Conservation (phyloP, 2,888 invertebrate species). For the Polylopha cassiicola region DNA sequence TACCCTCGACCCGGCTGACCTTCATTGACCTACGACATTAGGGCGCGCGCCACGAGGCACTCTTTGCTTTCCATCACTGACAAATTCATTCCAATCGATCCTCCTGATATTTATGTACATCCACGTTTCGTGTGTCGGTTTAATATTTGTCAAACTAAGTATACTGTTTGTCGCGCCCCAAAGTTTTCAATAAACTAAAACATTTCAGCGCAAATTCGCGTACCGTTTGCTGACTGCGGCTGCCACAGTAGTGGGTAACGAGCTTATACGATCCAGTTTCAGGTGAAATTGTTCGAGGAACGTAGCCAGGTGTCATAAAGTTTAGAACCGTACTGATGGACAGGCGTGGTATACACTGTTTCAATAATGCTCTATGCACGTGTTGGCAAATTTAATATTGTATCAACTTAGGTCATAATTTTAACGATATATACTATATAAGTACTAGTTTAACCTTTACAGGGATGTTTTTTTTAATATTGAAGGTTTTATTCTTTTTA, state of each 20-base stretch:
- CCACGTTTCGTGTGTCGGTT: conserved; percentile 4
- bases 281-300: conserved; percentile 62
- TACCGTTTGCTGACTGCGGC: conserved; percentile 59
- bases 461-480: too few species aligned
- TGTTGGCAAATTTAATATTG: conserved; percentile 35
- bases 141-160: neutral
- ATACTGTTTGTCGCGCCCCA: conserved; percentile 6
- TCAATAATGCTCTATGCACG: conserved; percentile 55
- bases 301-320: conserved; percentile 68
- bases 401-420: too few species aligned
- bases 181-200: conserved; percentile 63
- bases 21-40: conserved; percentile 53
- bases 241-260: conserved; percentile 60
- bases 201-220: conserved; percentile 58
- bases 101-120: conserved; percentile 2
- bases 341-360: conserved; percentile 54
- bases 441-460: too few species aligned
- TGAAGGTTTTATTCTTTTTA: neutral
- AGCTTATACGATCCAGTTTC: conserved; percentile 68
- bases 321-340: conserved; percentile 57
- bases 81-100: conserved; percentile 19
- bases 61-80: conserved; percentile 30
- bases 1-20: conserved; percentile 42
- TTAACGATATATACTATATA: too few species aligned
- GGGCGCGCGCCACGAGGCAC: conserved; percentile 40